Evolutionary conservation across 2,797 vertebrate species (phyloP).

Genomic region (Enteromius thamalakanensis): DNA sequence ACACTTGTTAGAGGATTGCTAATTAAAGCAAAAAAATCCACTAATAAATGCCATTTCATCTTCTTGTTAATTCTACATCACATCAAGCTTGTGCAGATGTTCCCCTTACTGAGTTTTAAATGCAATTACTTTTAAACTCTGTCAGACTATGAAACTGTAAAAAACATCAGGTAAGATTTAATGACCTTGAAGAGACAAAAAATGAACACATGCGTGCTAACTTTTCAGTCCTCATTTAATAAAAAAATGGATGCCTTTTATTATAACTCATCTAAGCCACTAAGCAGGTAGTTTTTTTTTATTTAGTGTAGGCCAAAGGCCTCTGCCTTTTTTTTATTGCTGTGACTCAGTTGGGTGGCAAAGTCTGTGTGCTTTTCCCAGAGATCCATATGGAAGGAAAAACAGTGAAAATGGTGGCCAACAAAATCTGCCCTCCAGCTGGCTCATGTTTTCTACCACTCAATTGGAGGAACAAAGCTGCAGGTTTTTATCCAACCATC

Average conservation of each 20-base stretch:
- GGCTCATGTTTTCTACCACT: constrained; percentile 5
- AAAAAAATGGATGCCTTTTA: background rate
- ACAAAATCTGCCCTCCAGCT: constrained; percentile 38
- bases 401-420: constrained; percentile 34
- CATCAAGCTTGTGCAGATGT: background rate
- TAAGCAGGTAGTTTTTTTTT: background rate
- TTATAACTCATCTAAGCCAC: background rate
- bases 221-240: background rate
- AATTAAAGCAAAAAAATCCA: constrained; percentile 17
- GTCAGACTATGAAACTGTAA: constrained; percentile 2
- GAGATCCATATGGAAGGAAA: constrained; percentile 29
- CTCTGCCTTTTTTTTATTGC: background rate
- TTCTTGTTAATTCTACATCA: background rate
- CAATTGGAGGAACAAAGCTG: constrained; percentile 18
- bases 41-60: background rate
- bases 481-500: constrained; percentile 7
- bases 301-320: background rate
- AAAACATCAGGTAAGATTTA: background rate
- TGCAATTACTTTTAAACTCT: background rate
- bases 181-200: background rate
- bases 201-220: background rate
- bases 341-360: constrained; percentile 23
- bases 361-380: constrained; percentile 25
- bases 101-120: background rate
- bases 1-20: constrained; percentile 29